These are phyloP conservation scores for Candidula unifasciata DNA, from an alignment of 2,888 invertebrate genomes.

Conservation along the genomic window DNA sequence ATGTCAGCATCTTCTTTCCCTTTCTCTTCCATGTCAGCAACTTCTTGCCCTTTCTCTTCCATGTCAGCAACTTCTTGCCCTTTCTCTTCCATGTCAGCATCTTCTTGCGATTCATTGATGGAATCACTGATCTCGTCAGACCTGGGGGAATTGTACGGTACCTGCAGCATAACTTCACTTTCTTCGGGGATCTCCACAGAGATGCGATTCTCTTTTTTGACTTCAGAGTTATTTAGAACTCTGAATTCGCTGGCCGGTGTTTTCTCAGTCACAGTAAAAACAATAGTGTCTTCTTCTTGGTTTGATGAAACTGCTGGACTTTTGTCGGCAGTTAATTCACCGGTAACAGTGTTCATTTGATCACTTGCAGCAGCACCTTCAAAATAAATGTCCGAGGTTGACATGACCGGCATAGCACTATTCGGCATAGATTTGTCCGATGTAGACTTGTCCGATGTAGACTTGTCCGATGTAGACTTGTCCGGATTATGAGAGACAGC, in stretches of 20 bases:
- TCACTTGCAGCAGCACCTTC: neutral
- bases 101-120: neutral
- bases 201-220: neutral
- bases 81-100: neutral
- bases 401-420: too few relatives aligned
- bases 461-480: neutral
- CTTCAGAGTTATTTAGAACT: neutral
- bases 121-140: neutral
- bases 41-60: too few relatives aligned
- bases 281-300: neutral
- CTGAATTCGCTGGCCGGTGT: neutral
- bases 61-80: neutral
- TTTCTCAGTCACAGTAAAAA: neutral
- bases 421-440: neutral
- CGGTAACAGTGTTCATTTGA: neutral
- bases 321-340: neutral
- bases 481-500: neutral
- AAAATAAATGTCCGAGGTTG: neutral
- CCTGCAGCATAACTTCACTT: neutral
- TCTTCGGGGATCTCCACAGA: neutral
- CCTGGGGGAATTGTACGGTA: constrained; percentile 12
- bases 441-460: neutral
- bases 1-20: neutral
- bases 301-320: neutral
- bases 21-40: too few relatives aligned